phyloP scores from a whole-genome alignment of 1,140 invertebrate species.

The Temnothorax curvispinosus region DNA sequence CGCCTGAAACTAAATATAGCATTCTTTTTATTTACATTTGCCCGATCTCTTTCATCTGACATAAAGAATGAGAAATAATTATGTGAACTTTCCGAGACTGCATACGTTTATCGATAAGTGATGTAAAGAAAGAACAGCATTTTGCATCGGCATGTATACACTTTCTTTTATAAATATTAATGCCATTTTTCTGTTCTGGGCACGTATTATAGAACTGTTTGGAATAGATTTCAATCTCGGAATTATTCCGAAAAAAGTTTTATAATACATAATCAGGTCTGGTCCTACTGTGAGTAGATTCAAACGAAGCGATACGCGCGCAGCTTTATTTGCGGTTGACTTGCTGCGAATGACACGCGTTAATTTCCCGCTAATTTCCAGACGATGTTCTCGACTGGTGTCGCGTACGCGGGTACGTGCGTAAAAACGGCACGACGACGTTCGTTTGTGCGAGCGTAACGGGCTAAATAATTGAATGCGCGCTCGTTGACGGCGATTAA shows the following conservation, averaged over 20 bases:
- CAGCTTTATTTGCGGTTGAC: not conserved
- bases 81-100: not conserved
- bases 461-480: slow-evolving; percentile 54
- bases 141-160: not conserved
- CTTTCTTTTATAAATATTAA: not conserved
- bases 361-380: slow-evolving; percentile 41
- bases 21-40: not conserved
- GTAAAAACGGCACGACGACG: slow-evolving; percentile 31
- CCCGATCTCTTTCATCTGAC: not conserved
- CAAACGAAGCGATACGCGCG: not conserved
- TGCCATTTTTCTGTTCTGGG: not conserved
- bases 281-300: not conserved
- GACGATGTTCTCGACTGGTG: slow-evolving; percentile 18
- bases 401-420: not conserved
- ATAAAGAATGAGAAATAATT: not conserved
- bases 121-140: not conserved
- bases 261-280: not conserved
- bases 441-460: slow-evolving; percentile 17
- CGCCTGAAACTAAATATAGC: not conserved
- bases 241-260: too few relatives aligned
- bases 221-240: too few relatives aligned
- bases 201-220: too few relatives aligned
- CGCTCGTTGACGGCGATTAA: slow-evolving; percentile 55
- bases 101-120: not conserved
- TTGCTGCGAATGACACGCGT: not conserved